These are phyloP conservation scores for Manduca sexta DNA, from an alignment of 1,140 invertebrate genomes.

Conservation along the genomic window DNA sequence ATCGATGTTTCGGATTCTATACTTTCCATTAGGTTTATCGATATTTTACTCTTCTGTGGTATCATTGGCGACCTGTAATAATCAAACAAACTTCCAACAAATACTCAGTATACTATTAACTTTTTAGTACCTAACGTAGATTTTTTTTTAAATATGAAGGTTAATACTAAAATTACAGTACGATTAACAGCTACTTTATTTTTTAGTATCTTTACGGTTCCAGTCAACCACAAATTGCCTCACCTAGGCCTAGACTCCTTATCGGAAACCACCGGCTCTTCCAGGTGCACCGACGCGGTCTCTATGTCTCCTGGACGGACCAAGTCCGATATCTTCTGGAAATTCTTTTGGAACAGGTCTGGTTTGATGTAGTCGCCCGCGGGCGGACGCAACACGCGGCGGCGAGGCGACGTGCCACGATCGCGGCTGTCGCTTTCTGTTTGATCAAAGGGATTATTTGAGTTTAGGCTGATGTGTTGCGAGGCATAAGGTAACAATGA, in stretches of 20 bases:
- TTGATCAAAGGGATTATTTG: too few relatives aligned
- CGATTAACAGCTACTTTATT: too few relatives aligned
- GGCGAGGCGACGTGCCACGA: conserved; percentile 38
- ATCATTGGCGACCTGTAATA: conserved; percentile 63
- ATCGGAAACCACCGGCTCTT: conserved; percentile 34
- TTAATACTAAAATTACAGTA: too few relatives aligned
- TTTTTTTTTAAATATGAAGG: too few relatives aligned
- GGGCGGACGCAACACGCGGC: conserved; percentile 68
- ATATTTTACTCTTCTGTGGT: conserved; percentile 64
- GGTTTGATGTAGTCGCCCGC: conserved; percentile 74
- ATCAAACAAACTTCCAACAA: background rate
- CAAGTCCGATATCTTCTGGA: conserved; percentile 69
- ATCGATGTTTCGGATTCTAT: conserved; percentile 70
- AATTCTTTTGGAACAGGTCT: conserved; percentile 70
- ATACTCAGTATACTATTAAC: background rate
- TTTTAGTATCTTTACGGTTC: too few relatives aligned
- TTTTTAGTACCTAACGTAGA: too few relatives aligned
- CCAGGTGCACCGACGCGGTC: conserved; percentile 24
- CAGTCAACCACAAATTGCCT: background rate
- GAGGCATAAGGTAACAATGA: too few relatives aligned
- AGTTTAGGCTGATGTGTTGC: too few relatives aligned
- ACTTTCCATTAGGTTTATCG: conserved; percentile 72
- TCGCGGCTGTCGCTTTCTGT: conserved; percentile 37
- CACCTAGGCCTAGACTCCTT: conserved; percentile 54
- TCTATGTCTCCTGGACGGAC: conserved; percentile 61